phyloP scores from a whole-genome alignment of 2,797 vertebrate species.

The Thalassophryne amazonica region DNA sequence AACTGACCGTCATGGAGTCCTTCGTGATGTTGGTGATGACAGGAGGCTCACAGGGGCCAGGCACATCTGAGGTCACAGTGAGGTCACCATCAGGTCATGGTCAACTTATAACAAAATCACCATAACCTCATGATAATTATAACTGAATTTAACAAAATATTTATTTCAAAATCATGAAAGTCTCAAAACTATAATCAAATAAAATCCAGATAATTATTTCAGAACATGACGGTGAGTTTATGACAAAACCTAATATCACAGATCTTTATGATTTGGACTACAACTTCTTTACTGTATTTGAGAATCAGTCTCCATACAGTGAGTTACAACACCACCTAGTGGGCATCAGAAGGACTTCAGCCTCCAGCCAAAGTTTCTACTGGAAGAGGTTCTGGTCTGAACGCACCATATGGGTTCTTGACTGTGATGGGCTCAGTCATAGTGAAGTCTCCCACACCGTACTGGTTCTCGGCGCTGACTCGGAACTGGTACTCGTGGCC shows the following conservation, averaged over 20 bases:
- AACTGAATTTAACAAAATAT: too few relatives aligned
- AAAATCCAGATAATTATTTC: too few relatives aligned
- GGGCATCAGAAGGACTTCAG: too few relatives aligned
- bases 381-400: neutral
- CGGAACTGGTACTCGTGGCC: constrained; percentile 98
- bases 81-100: neutral
- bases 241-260: too few relatives aligned
- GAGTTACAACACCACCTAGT: neutral
- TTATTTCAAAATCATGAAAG: too few relatives aligned
- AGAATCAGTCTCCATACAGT: neutral
- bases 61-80: constrained; percentile 82
- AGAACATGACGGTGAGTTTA: too few relatives aligned
- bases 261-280: too few relatives aligned
- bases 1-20: constrained; percentile 97
- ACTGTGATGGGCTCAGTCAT: constrained; percentile 87
- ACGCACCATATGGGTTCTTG: constrained; percentile 94
- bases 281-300: neutral
- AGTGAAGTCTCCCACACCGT: constrained; percentile 88
- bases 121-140: too few relatives aligned
- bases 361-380: neutral
- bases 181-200: too few relatives aligned
- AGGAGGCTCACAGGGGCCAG: constrained; percentile 92
- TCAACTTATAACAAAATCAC: neutral
- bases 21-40: constrained; percentile 94
- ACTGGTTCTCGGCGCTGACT: constrained; percentile 97